Base-by-base conservation (phyloP, 2,888 invertebrate species). In the Drosophila silvestris region DNA sequence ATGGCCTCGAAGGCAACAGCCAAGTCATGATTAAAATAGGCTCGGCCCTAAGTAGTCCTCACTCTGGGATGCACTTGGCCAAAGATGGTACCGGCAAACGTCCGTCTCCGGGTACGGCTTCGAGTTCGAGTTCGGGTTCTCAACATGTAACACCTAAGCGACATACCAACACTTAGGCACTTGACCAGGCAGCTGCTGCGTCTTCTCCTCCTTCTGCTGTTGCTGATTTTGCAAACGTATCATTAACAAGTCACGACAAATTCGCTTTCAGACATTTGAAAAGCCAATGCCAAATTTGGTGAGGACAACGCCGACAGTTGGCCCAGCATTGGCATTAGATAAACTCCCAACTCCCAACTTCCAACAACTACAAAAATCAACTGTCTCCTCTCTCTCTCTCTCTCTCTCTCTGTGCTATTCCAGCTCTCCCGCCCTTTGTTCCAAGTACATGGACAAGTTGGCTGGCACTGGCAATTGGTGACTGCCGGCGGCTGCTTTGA, bases 191-290 rank as follows among this genome's bases (percentile, higher is more conserved):
- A 30, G 28, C 35, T 37, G 10, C 28, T 64, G 26, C 37, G 5
- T 6, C 58, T 12, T 5, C 47, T 5, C 1, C 32, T 26, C 4
- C 51, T 28, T 6, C 26, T 47, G 62, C 57, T 53, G 39, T 22
- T 39, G 44, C 44, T 64, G n/a, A 33, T 64, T n/a, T 58, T 44
- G 71, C 77, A 57, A 75, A 87, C 87, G 89, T 90, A 88, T 92
- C 92, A 91, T 91, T 91, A 91, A 91, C 92, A 90, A 91, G 91
- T 91, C 91, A 91, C 91, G 91, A 91, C 91, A 91, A 91, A 91
- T 92, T 92, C 91, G 82, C 86, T 73, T 63, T 64, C 75, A 83
- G 90, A 83, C 90, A 83, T 90, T 90, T 90, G 90, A 81, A 82
- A 74, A 85, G 77, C 70, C 79, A 81, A 85, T 75, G 86, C 87